These are phyloP conservation scores for Clarias batrachus DNA, from an alignment of 2,113 vertebrate species.

Conservation along the genomic window DNA sequence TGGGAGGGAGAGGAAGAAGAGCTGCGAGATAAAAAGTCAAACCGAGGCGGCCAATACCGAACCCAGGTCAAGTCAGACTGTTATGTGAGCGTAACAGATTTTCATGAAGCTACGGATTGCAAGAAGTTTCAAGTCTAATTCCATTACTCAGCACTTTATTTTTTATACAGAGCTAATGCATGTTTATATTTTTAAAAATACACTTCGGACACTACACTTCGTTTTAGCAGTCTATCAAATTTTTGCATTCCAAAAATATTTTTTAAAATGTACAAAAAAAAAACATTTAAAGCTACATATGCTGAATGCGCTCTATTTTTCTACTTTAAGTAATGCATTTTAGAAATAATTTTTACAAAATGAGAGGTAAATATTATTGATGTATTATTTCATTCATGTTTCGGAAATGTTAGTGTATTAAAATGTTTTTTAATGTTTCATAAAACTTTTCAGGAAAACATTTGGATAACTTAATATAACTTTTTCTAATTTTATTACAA, in stretches of 20 bases:
- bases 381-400: background rate
- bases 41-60: constrained; percentile 58
- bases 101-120: background rate
- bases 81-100: constrained; percentile 58
- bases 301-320: no score
- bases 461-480: background rate
- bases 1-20: constrained; percentile 43
- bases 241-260: background rate
- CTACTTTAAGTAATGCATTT: background rate
- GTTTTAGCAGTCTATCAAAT: background rate
- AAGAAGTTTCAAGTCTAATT: background rate
- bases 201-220: background rate
- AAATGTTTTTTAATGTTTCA: background rate
- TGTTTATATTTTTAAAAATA: background rate
- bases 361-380: background rate
- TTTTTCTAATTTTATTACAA: background rate
- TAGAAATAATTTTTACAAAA: background rate
- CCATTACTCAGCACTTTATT: background rate
- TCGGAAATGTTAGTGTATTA: background rate
- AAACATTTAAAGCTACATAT: background rate
- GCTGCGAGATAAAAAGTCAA: constrained; percentile 59
- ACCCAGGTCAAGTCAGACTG: constrained; percentile 64
- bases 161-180: background rate
- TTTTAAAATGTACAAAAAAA: no score
- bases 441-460: background rate